Conservation (phyloP, 2,113 vertebrate species). For the Pelecanus crispus region DNA sequence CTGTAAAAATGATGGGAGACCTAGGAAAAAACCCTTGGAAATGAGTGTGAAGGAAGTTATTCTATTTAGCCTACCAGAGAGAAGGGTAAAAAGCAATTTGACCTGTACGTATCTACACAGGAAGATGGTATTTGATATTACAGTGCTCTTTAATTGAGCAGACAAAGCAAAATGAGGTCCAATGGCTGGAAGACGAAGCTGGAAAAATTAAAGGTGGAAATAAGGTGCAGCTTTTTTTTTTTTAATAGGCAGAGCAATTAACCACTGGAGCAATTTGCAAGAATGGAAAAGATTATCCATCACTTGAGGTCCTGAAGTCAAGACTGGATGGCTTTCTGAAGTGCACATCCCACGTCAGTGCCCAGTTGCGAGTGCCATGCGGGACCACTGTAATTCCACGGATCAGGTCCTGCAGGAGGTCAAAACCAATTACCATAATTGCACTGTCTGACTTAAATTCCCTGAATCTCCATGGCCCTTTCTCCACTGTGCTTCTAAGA, state of each 20-base stretch:
- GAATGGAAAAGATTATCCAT: conserved; percentile 41
- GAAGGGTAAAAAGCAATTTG: conserved; percentile 33
- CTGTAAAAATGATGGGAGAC: neutral
- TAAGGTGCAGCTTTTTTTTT: neutral
- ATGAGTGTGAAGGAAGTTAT: neutral
- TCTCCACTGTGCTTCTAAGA: neutral
- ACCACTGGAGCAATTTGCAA: conserved; percentile 45
- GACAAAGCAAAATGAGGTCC: conserved; percentile 34
- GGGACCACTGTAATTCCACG: neutral
- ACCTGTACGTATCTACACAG: neutral
- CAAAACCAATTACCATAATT: conserved; percentile 53
- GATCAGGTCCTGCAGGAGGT: conserved; percentile 25
- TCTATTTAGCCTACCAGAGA: neutral
- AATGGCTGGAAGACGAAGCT: neutral
- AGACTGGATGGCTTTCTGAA: conserved; percentile 17
- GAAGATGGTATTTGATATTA: conserved; percentile 30
- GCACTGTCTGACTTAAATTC: conserved; percentile 10
- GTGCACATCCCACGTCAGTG: neutral
- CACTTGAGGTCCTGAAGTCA: neutral
- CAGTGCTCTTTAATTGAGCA: conserved; percentile 31
- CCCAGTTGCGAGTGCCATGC: fast-evolving
- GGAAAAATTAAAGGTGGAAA: conserved; percentile 38
- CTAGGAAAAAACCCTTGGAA: neutral
- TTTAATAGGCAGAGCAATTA: conserved; percentile 34
- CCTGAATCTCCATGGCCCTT: neutral